Base-by-base conservation (phyloP, 1,140 invertebrate species). In the Meloidogyne exigua region DNA sequence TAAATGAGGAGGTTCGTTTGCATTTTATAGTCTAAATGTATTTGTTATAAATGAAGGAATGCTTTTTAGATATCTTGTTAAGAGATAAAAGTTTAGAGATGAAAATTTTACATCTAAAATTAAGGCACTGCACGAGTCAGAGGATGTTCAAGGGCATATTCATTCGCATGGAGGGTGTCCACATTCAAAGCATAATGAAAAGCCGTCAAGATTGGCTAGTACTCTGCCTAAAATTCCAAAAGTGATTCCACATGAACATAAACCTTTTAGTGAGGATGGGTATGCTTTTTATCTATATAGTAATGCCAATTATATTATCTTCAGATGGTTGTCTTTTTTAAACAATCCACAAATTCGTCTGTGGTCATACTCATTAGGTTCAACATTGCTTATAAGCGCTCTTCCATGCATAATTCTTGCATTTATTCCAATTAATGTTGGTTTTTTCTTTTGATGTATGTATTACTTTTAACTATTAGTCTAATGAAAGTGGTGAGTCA, bases 331-430 rank as follows among this genome's bases (percentile, higher is more conserved):
- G 13, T 57, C 82, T 26, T 81, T 84, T 36, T 42, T 82, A 18
- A 82, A 82, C 23, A 83, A 82, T 25, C 75, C 81, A 25, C 62
- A 78, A 74, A 74, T 36, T 13, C 80, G 82, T 4, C 63, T 82
- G 23, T 82, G 81, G 81, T 72, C 73, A 1, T 82, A 84, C n/a
- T 67, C 83, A n/a, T 73, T 82, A 26, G 81, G 81, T 11, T 68
- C 81, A 23, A 84, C 82, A 9, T 28, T 82, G 3, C 66, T 82
- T 13, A 82, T 82, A 25, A 80, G 76, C 57, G 82, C 79, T 62
- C 68, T 77, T 57, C 96, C 96, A 1, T 95, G 95, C 86, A 89
- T 98, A 23, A 92, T 99, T 76, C 90, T 99, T 1, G 93, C 96
- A 84, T 91, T 96, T 73, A 94, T 99, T 82, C 96, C 95, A 0